Percentiles rank a stretch among this genome's conserved stretches.
These are phyloP conservation scores for Alces alces DNA, from an alignment of 2,113 vertebrate genomes.

Conservation along the genomic window DNA sequence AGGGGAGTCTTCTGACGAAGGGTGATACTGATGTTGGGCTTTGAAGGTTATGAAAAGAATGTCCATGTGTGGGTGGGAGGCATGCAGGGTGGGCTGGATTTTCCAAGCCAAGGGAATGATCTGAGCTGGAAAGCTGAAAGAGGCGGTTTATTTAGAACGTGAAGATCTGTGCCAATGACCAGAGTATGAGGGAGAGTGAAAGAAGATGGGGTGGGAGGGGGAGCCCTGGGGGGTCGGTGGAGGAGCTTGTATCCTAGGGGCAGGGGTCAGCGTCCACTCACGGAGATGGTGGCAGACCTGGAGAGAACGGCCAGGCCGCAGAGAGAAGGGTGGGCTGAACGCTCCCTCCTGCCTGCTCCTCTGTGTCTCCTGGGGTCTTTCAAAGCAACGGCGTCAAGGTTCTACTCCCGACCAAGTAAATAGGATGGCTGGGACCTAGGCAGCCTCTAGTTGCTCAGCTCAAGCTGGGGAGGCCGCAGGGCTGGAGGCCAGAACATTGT, in stretches of 20 bases:
- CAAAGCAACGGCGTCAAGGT: neutral
- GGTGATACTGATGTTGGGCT: neutral
- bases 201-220: rapidly evolving
- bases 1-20: neutral
- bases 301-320: neutral
- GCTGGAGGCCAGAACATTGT: neutral
- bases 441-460: neutral
- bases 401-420: neutral
- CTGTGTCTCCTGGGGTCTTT: neutral
- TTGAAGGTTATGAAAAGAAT: neutral
- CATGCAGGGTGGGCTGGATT: neutral
- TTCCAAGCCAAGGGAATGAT: neutral
- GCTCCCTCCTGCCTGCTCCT: too few species aligned
- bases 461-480: neutral
- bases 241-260: neutral
- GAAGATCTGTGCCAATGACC: neutral
- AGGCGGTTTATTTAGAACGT: neutral
- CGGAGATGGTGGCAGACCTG: neutral
- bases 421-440: neutral
- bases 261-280: too few species aligned
- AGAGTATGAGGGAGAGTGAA: neutral
- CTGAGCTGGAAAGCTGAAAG: neutral
- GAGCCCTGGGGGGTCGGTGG: rapidly evolving
- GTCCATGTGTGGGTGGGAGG: neutral
- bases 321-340: neutral